Evolutionary conservation across 2,888 invertebrate genomes (phyloP), one percentile per base, ranked within the genome.

Genomic region (Chrysolina americana): DNA sequence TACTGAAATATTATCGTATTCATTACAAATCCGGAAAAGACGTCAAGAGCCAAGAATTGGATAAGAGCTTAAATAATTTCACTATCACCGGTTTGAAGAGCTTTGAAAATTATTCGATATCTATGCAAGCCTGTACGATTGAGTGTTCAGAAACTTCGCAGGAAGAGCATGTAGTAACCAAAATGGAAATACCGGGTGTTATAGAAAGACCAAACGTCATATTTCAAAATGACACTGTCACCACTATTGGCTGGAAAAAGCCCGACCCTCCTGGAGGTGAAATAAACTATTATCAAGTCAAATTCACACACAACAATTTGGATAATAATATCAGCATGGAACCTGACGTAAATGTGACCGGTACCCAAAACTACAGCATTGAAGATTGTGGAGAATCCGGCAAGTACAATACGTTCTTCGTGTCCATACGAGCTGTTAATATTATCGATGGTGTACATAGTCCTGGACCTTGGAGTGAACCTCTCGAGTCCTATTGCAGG

Each of bases 61-160:
- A 65, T 63, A 70, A 50, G 11, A 73, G 73, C 50, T 21, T 68
- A 15, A 21, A 68, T 9, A 72, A 70, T 17, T 56, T 62, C 47
- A 71, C 59, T 23, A 23, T 75, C 23, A 50, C 76, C 13, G 82
- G 88, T 83, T 89, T 95, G 48, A 86, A 88, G 50, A 91, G 92
- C 72, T 94, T 91, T 81, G 90, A 91, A 0, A 90, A 91, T 74
- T 96, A 96, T 85, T 91, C 91, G 65, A 90, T 96, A 23, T 89
- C 90, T 71, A 90, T 96, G 0, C 88, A 89, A 62, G 96, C 96
- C 0, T 95, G 94, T 82, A 96, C 95, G 0, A 88, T 90, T 0
- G 87, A 89, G 53, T 94, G 93, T 83, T 95, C 96, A 2, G 85
- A 89, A 36, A 85, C 87, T 11, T 88, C 89, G 2, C 66, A 73